Conservation (phyloP, 37 sponge, comb jelly and placozoan species). For the Petrosia ficiformis region DNA sequence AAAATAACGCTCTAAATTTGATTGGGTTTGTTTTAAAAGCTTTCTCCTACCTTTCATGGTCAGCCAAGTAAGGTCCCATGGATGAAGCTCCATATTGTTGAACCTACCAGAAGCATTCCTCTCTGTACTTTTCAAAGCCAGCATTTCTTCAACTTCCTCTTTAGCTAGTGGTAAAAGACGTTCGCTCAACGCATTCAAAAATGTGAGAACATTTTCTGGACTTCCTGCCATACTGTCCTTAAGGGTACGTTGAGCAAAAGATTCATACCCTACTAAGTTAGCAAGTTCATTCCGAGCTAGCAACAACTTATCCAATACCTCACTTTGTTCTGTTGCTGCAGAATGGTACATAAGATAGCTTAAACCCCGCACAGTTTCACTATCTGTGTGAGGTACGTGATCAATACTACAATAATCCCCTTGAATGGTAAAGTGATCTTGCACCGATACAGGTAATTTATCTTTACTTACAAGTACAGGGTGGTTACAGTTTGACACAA, state of each 20-base stretch:
- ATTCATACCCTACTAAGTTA: slow-evolving; percentile 56
- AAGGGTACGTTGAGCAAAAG: slow-evolving; percentile 72
- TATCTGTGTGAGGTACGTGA: slow-evolving; percentile 23
- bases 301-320: slow-evolving; percentile 48
- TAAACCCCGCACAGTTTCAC: slow-evolving; percentile 41
- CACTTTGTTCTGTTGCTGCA: slow-evolving; percentile 6
- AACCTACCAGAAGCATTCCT: not conserved
- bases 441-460: slow-evolving; percentile 3
- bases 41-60: slow-evolving; percentile 17
- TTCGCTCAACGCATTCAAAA: slow-evolving; percentile 54
- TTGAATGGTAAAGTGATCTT: not conserved
- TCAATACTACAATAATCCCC: slow-evolving; percentile 14
- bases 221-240: slow-evolving; percentile 62
- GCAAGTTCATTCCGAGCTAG: slow-evolving; percentile 67
- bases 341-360: slow-evolving; percentile 49
- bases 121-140: not conserved
- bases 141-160: slow-evolving; percentile 45
- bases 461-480: slow-evolving; percentile 6
- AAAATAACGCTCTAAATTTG: slow-evolving; percentile 27
- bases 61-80: slow-evolving; percentile 60
- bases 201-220: slow-evolving; percentile 54
- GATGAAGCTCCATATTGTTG: slow-evolving; percentile 10
- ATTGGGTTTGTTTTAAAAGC: not conserved
- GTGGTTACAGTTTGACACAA: slow-evolving; percentile 11
- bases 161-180: slow-evolving; percentile 57